Percentiles rank a stretch among this genome's conserved stretches.
phyloP scores from a whole-genome alignment of 2,797 vertebrate genomes.

The Pterois miles region DNA sequence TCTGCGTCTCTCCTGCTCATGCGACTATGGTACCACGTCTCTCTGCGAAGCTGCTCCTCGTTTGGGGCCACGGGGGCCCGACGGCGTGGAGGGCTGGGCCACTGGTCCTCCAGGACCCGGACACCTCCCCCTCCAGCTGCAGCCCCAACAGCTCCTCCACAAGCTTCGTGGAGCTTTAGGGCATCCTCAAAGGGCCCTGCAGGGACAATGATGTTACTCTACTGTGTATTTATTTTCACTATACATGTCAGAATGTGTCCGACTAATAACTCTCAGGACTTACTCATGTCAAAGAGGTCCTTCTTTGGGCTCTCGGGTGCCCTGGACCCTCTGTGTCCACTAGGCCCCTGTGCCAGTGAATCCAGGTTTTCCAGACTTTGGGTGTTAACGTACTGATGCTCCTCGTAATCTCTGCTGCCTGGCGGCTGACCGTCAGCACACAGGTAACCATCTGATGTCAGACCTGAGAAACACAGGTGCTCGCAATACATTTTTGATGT shows the following conservation, averaged over 20 bases:
- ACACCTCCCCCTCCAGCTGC: slow-evolving; percentile 51
- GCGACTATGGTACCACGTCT: slow-evolving; percentile 96
- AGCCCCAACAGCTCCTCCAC: slow-evolving; percentile 57
- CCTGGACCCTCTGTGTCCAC: slow-evolving; percentile 52
- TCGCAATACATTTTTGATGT: not conserved
- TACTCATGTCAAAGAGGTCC: slow-evolving; percentile 98
- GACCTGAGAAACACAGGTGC: slow-evolving; percentile 61
- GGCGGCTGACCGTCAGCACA: slow-evolving; percentile 87
- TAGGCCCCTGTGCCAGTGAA: slow-evolving; percentile 39
- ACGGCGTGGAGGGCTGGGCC: slow-evolving; percentile 92
- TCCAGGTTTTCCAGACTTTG: slow-evolving; percentile 86
- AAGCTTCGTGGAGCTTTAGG: slow-evolving; percentile 90
- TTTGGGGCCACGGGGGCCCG: slow-evolving; percentile 95
- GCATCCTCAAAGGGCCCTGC: slow-evolving; percentile 96
- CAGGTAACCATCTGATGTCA: slow-evolving; percentile 89
- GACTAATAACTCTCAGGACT: slow-evolving; percentile 42
- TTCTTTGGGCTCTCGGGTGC: slow-evolving; percentile 90
- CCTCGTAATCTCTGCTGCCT: slow-evolving; percentile 89
- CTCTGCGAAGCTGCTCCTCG: slow-evolving; percentile 91
- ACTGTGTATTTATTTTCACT: not conserved
- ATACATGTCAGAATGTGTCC: not conserved
- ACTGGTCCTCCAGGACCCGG: slow-evolving; percentile 87
- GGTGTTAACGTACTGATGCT: slow-evolving; percentile 97
- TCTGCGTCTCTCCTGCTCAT: slow-evolving; percentile 95
- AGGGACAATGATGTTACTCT: not conserved